Base-by-base conservation (phyloP, 2,113 vertebrate genomes). In the Anolis carolinensis region DNA sequence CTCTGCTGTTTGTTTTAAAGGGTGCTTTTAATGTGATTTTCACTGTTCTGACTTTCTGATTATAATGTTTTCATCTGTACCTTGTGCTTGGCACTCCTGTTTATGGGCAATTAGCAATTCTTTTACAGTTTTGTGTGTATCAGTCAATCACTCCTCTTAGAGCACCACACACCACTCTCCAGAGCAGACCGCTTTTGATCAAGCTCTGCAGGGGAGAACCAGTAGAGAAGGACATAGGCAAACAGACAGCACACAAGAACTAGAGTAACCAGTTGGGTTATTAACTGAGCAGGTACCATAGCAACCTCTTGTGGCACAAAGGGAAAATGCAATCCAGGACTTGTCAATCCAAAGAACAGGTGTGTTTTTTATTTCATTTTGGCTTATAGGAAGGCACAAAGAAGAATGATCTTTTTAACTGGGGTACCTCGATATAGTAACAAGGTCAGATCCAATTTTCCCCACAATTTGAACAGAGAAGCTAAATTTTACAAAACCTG, bases 301-400 rank as follows among this genome's bases (percentile, higher is more conserved):
- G 85, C 85, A 86, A 30, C 85, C 85, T 86, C 85, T 86, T 86
- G 85, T 86, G 85, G 85, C 70, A 81, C 59, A 75, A 11, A 81
- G 79, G 55, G 39, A 72, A 81, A 86, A 75, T 81, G 71, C 85
- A 86, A 75, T 81, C 25, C 71, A 75, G 80, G 71, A 23, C 44
- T 81, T 74, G 59, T 27, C 44, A 52, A 25, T 81, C 59, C 36
- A 81, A 27, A 13, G 55, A n/a, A 27, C 39, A 78, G 4, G 23
- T 48, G 23, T 67, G 13, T 36, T 8, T 50, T 77, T 76, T n/a
- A 84, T 32, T 81, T 86, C 55, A 81, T 25, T 30, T 78, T 52
- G 79, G n/a, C 34, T 44, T 36, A 5, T 52, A 81, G 71, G 27
- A 86, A 86, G 5, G 20, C 32, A 71, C 65, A 80, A 72, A 85